Evolutionary conservation across 1,140 invertebrate species (phyloP).

Genomic region (Trachymyrmex septentrionalis): DNA sequence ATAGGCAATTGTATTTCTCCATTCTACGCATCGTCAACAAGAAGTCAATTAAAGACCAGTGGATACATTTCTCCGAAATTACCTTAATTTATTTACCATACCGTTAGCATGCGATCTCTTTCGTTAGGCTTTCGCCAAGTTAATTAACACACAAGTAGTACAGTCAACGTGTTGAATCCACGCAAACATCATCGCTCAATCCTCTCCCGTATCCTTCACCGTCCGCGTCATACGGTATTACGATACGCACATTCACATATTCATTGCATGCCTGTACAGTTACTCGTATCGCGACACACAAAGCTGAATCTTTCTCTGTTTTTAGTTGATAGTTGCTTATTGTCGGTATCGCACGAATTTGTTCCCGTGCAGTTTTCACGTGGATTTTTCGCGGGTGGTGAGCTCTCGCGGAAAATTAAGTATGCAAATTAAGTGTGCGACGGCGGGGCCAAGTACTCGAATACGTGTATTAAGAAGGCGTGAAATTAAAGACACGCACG

Average conservation of each 20-base stretch:
- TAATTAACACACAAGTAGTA: neutral
- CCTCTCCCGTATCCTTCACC: slow-evolving; percentile 26
- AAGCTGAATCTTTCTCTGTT: neutral
- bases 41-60: neutral
- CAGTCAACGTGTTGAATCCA: neutral
- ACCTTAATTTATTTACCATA: neutral
- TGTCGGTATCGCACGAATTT: neutral
- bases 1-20: neutral
- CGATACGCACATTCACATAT: slow-evolving; percentile 23
- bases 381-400: neutral
- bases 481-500: neutral
- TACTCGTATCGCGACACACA: slow-evolving; percentile 25
- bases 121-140: neutral
- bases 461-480: neutral
- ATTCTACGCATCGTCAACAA: neutral
- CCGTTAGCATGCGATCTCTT: neutral
- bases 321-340: slow-evolving; percentile 7
- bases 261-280: neutral
- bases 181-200: neutral
- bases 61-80: neutral
- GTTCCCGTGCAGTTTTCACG: neutral
- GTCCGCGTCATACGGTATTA: slow-evolving; percentile 5
- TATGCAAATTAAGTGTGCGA: neutral
- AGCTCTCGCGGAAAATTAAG: neutral
- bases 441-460: neutral